Evolutionary conservation across 1,140 invertebrate species (phyloP), one percentile per base, ranked within the genome.

Genomic region (Bombus huntii): DNA sequence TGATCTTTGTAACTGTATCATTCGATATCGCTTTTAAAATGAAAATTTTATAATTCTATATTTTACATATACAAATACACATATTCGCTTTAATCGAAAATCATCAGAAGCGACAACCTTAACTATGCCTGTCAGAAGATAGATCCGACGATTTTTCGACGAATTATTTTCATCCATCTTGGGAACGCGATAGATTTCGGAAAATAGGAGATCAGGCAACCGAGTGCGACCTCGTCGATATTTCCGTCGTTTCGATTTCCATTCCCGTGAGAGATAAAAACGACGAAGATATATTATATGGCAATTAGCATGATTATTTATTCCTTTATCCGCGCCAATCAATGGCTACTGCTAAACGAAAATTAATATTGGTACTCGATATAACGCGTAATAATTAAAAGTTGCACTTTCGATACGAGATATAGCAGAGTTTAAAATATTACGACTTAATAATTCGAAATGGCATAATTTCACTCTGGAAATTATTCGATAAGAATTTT

Each of bases 61-160:
- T 31, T 31, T 31, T 31, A 31, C 31, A 31, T 31, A 31, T 31
- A 31, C 0, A 31, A 31, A 0, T 31, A 31, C 31, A 31, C 0
- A 31, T 31, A 31, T 79, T 81, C 59, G 57, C 28, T 81, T 88
- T 84, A 88, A 88, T 79, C 31, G 70, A 44, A 59, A 25, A 47
- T 18, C 22, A 5, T 78, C 62, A 78, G 59, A 42, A 66, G 66
- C 34, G 44, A 62, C 73, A 68, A 37, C 66, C 1, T 57, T 53
- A 79, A 88, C 70, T 77, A 88, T 62, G 42, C 62, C 62, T 37
- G 31, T 53, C 42, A 57, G 25, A 62, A 83, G 74, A 88, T 53
- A 59, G 47, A 81, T 59, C 28, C 47, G 12, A 72, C 44, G 68
- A 72, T 81, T 42, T 59, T 28, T 22, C 15, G 12, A 59, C 6